Conservation (phyloP, 2,888 invertebrate genomes). For the Habrosyne pyritoides region DNA sequence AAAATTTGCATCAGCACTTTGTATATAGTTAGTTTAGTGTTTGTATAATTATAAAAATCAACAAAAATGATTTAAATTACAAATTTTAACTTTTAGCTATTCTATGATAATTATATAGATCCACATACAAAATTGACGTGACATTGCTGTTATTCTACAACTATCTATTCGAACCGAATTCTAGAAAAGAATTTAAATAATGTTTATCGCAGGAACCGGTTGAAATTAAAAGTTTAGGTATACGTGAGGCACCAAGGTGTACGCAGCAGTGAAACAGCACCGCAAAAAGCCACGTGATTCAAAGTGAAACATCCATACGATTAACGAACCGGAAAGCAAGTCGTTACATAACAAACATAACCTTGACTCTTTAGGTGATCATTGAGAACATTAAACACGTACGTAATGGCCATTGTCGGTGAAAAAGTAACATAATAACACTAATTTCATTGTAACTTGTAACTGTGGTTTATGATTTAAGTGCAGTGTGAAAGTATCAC, state of each 20-base stretch:
- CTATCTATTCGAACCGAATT: background rate
- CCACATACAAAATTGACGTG: no score
- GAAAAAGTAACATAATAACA: background rate
- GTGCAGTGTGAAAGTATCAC: background rate
- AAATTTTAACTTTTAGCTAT: no score
- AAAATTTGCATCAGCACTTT: no score
- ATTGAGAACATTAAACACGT: slow-evolving; percentile 16
- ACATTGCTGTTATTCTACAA: no score
- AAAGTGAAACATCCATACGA: background rate
- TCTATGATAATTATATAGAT: no score
- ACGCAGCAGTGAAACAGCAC: background rate
- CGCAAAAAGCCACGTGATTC: background rate
- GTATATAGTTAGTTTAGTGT: no score
- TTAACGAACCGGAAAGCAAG: slow-evolving; percentile 17
- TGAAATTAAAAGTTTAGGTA: slow-evolving; percentile 1
- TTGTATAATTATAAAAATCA: no score
- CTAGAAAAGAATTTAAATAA: background rate
- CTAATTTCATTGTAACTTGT: no score
- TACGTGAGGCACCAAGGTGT: slow-evolving; percentile 4
- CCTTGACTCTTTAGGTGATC: slow-evolving; percentile 34
- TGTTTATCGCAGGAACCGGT: background rate
- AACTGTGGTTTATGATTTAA: background rate
- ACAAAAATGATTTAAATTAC: no score
- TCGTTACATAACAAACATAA: slow-evolving; percentile 30
- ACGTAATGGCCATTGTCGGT: slow-evolving; percentile 12